Conservation (phyloP, 1,140 invertebrate species). For the Eulimnadia texana region DNA sequence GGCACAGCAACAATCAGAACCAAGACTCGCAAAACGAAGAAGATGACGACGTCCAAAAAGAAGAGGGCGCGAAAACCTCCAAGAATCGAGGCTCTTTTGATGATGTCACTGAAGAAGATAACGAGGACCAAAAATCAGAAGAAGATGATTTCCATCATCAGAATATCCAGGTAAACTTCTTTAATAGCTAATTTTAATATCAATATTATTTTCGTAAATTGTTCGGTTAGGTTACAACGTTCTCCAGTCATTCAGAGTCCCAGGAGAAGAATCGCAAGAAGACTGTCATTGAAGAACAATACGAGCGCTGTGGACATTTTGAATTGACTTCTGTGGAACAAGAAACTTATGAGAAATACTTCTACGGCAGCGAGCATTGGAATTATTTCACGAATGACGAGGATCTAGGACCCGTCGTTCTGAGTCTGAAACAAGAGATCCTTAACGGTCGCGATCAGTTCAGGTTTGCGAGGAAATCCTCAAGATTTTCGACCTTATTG, state of each 20-base stretch:
- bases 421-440: slow-evolving; percentile 91
- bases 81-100: background rate
- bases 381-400: slow-evolving; percentile 96
- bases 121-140: slow-evolving; percentile 20
- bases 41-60: slow-evolving; percentile 8
- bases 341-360: slow-evolving; percentile 88
- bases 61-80: slow-evolving; percentile 1
- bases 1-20: slow-evolving; percentile 42
- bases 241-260: background rate
- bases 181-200: too few species aligned
- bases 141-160: slow-evolving; percentile 21
- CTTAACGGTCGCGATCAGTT: slow-evolving; percentile 83
- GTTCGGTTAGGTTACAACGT: background rate
- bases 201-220: too few species aligned
- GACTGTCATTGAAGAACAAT: slow-evolving; percentile 76
- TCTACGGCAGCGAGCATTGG: slow-evolving; percentile 92
- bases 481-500: background rate
- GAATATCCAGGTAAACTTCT: slow-evolving; percentile 25
- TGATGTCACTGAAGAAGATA: slow-evolving; percentile 16
- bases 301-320: slow-evolving; percentile 75
- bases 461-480: slow-evolving; percentile 36
- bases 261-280: slow-evolving; percentile 42
- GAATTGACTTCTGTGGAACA: slow-evolving; percentile 87
- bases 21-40: background rate
- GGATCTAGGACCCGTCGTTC: slow-evolving; percentile 83